phyloP scores from a whole-genome alignment of 2,888 invertebrate species.

The Thera obeliscata region DNA sequence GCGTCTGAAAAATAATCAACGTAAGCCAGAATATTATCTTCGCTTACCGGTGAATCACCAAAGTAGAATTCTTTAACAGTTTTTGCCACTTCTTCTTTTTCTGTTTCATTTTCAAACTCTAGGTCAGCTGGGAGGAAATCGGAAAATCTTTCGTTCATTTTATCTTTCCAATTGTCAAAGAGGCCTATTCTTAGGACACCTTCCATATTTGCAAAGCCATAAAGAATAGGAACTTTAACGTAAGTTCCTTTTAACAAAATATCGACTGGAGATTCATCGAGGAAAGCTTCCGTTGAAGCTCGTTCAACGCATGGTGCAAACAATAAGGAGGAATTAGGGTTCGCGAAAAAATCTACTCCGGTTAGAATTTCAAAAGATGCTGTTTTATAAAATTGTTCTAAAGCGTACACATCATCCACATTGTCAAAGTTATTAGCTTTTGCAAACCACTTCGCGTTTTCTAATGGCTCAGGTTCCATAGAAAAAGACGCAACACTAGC shows the following conservation, averaged over 20 bases:
- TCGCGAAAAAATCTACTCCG: conserved; percentile 1
- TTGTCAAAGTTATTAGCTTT: conserved; percentile 45
- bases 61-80: conserved; percentile 27
- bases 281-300: conserved; percentile 36
- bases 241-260: conserved; percentile 55
- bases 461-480: conserved; percentile 53
- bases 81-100: conserved; percentile 21
- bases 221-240: conserved; percentile 56
- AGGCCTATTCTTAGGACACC: conserved; percentile 42
- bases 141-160: conserved; percentile 50
- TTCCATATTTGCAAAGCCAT: conserved; percentile 58
- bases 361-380: conserved; percentile 45
- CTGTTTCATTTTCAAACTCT: conserved; percentile 25
- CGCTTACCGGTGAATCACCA: conserved; percentile 9
- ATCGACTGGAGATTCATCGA: conserved; percentile 53
- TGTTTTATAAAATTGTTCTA: conserved; percentile 59
- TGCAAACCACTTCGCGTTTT: conserved; percentile 51
- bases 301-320: conserved; percentile 51
- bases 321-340: conserved; percentile 43
- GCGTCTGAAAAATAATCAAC: conserved; percentile 24
- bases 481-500: conserved; percentile 44
- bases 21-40: conserved; percentile 16
- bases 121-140: conserved; percentile 51
- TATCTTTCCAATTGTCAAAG: conserved; percentile 44
- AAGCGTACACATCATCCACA: conserved; percentile 49